Conservation (phyloP, 2,888 invertebrate genomes). For the Lamellibrachia columna region DNA sequence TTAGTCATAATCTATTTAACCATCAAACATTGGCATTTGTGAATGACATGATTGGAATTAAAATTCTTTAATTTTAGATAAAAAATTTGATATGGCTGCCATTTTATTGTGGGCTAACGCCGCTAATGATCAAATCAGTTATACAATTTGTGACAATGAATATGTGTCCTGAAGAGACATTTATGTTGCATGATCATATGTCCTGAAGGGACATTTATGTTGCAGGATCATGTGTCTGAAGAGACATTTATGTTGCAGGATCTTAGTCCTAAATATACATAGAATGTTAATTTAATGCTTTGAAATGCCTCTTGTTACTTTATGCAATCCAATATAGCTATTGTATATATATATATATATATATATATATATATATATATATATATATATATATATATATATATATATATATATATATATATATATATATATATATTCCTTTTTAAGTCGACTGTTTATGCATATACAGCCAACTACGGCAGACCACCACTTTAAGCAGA, state of each 20-base stretch:
- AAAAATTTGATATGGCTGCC: background rate
- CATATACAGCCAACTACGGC: too few species aligned
- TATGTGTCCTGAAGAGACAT: too few species aligned
- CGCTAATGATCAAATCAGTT: too few species aligned
- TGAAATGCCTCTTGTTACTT: background rate
- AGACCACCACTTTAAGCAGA: too few species aligned
- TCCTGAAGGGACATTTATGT: background rate
- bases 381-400: too few species aligned
- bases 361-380: too few species aligned
- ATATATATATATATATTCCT: too few species aligned
- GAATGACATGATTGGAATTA: background rate
- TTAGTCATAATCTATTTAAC: too few species aligned
- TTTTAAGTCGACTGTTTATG: too few species aligned
- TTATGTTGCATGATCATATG: background rate
- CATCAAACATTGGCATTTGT: background rate
- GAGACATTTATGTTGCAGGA: background rate
- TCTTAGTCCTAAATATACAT: background rate
- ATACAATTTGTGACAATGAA: background rate
- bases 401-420: too few species aligned
- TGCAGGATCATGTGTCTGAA: background rate
- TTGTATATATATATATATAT: background rate
- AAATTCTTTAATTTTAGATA: background rate
- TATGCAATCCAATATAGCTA: background rate
- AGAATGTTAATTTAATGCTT: background rate
- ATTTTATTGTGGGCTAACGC: background rate